Conservation (phyloP, 2,888 invertebrate species). For the Hesperia comma region DNA sequence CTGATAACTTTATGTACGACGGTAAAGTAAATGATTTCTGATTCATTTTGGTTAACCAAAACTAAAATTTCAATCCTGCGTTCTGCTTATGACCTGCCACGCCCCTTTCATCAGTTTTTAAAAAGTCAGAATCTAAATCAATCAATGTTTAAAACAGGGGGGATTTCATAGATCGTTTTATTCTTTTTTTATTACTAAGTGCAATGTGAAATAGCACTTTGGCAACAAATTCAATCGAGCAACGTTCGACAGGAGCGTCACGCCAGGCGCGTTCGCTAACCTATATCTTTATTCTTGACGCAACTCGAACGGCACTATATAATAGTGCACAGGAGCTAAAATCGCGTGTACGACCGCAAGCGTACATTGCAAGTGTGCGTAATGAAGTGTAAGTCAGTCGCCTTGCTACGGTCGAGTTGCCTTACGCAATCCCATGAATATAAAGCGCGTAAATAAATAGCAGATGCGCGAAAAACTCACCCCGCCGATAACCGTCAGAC, state of each 20-base stretch:
- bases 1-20: no score
- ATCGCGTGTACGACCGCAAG: constrained; percentile 49
- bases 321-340: constrained; percentile 50
- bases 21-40: no score
- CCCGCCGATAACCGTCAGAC: constrained; percentile 73
- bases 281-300: constrained; percentile 50
- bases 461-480: constrained; percentile 83
- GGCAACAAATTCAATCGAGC: constrained; percentile 70
- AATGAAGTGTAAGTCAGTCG: constrained; percentile 78
- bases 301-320: constrained; percentile 48
- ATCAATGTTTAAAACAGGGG: not conserved
- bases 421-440: constrained; percentile 78
- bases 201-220: constrained; percentile 57
- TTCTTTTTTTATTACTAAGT: constrained; percentile 41
- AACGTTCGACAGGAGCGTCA: constrained; percentile 64
- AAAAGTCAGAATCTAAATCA: no score
- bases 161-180: not conserved
- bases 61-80: no score
- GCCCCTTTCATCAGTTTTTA: no score
- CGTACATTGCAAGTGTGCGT: constrained; percentile 62
- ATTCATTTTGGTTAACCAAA: no score
- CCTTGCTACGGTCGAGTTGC: constrained; percentile 66
- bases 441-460: constrained; percentile 83
- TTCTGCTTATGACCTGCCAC: no score
- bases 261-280: constrained; percentile 71